Conservation (phyloP, 1,140 invertebrate genomes). For the Brachionus rotundiformis region DNA sequence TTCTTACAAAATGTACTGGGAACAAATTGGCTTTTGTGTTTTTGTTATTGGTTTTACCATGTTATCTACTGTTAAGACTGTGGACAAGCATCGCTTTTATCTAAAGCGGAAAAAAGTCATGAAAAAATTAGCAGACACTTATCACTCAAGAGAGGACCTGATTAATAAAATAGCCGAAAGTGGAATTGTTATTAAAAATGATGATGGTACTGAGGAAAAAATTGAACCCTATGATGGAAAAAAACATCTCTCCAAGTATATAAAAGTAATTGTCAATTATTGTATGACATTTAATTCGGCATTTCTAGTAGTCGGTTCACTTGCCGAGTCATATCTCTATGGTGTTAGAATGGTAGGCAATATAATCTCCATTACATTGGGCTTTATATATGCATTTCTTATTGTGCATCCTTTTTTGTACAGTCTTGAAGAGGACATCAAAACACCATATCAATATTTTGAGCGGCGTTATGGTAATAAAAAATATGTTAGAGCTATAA, state of each 20-base stretch:
- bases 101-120: background rate
- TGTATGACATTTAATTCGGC: conserved; percentile 29
- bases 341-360: conserved; percentile 37
- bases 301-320: background rate
- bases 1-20: conserved; percentile 3
- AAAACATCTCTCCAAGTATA: background rate
- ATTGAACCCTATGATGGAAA: conserved; percentile 24
- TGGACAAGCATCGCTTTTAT: conserved; percentile 2
- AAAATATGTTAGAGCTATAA: conserved; percentile 23
- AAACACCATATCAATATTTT: conserved; percentile 38
- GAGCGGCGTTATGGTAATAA: background rate
- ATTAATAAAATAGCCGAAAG: background rate
- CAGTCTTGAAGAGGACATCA: conserved; percentile 22
- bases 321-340: conserved; percentile 34
- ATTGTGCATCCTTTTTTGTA: conserved; percentile 41
- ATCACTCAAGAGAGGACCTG: background rate
- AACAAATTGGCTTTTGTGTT: conserved; percentile 35
- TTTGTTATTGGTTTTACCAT: conserved; percentile 24
- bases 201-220: conserved; percentile 26
- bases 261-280: conserved; percentile 40
- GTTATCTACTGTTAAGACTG: background rate
- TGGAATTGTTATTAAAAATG: conserved; percentile 14
- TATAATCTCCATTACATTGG: conserved; percentile 39
- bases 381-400: conserved; percentile 16
- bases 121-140: background rate